These are phyloP conservation scores for Sipha flava DNA, from an alignment of 1,140 invertebrate species.

Conservation along the genomic window DNA sequence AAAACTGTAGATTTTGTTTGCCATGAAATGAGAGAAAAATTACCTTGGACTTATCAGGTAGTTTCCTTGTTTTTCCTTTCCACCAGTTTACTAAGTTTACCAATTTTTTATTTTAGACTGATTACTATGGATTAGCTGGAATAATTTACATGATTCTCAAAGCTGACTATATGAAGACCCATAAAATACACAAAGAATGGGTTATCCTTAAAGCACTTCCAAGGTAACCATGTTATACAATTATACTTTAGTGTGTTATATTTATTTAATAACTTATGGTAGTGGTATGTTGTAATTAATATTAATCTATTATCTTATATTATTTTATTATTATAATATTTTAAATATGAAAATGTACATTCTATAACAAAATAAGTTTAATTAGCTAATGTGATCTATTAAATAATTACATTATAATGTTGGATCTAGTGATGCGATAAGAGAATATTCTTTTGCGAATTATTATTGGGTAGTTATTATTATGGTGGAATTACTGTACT, in stretches of 20 bases:
- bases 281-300: too few species aligned
- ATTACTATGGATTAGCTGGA: conserved; percentile 77
- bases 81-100: too few species aligned
- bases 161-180: conserved; percentile 78
- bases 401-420: too few species aligned
- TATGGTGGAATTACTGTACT: too few species aligned
- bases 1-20: conserved; percentile 70
- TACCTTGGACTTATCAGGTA: conserved; percentile 83
- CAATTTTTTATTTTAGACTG: conserved; percentile 51
- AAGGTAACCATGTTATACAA: conserved; percentile 46
- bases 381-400: too few species aligned
- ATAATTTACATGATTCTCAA: conserved; percentile 78
- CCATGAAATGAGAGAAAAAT: conserved; percentile 75
- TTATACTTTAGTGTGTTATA: neutral
- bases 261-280: neutral
- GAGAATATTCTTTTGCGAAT: too few species aligned
- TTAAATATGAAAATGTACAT: too few species aligned
- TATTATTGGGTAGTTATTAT: too few species aligned
- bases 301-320: neutral
- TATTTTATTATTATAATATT: neutral
- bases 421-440: too few species aligned
- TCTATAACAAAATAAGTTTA: too few species aligned
- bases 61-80: too few species aligned
- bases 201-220: conserved; percentile 58
- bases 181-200: conserved; percentile 56